Conservation (phyloP, 2,113 vertebrate species). For the Siniperca chuatsi region DNA sequence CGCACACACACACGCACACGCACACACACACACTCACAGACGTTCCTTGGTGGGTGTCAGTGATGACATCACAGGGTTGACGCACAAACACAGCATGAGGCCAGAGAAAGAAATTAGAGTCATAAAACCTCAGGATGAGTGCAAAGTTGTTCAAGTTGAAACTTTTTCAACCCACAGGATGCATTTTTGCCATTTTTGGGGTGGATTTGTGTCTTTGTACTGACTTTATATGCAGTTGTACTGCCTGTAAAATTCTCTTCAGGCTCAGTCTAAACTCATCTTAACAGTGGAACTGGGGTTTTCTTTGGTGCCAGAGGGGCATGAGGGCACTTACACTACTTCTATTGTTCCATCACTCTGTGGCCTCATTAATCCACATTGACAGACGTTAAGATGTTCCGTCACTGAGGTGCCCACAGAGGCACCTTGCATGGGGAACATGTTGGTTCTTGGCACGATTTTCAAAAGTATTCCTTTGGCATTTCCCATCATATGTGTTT, state of each 20-base stretch:
- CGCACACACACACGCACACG: background rate
- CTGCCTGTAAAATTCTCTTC: background rate
- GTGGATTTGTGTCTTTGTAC: background rate
- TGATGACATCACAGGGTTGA: background rate
- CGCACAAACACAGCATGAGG: background rate
- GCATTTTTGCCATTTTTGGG: slow-evolving; percentile 6
- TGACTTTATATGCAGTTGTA: background rate
- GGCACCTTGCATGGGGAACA: slow-evolving; percentile 8
- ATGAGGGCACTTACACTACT: background rate
- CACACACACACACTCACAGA: background rate
- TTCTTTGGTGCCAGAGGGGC: slow-evolving; percentile 21
- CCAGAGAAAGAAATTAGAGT: background rate
- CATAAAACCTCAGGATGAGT: background rate
- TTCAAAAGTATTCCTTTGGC: slow-evolving; percentile 34
- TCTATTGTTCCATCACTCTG: background rate
- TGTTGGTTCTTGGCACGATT: slow-evolving; percentile 17
- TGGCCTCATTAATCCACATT: slow-evolving; percentile 40
- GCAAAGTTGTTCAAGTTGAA: background rate
- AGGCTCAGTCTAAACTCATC: background rate
- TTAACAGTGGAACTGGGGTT: slow-evolving; percentile 18
- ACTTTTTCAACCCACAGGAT: background rate
- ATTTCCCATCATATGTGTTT: slow-evolving; percentile 21
- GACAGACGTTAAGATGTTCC: slow-evolving; percentile 27
- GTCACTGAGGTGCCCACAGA: slow-evolving; percentile 5
- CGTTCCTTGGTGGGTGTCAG: background rate